Conservation (phyloP, 2,888 invertebrate genomes). For the Dryobotodes eremita region DNA sequence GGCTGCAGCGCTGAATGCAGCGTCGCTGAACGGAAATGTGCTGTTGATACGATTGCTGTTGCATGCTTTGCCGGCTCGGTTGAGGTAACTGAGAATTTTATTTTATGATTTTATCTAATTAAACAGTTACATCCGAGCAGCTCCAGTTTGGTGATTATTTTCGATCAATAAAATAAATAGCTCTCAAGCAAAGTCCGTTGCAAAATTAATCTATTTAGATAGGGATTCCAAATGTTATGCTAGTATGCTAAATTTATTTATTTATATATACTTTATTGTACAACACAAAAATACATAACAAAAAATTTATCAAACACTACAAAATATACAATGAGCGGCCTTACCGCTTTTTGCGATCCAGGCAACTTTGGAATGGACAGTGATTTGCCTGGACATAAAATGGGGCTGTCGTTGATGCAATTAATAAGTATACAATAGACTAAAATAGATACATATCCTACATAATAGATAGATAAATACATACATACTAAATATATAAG, state of each 20-base stretch:
- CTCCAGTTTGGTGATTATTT: background rate
- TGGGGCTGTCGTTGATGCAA: no score
- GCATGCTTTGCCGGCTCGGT: conserved; percentile 84
- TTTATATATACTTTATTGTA: no score
- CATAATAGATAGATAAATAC: no score
- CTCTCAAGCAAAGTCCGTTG: background rate
- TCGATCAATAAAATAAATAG: background rate
- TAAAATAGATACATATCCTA: no score
- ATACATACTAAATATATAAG: no score
- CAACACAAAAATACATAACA: no score
- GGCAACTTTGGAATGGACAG: no score
- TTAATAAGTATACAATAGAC: no score
- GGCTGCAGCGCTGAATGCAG: conserved; percentile 85
- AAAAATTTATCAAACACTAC: no score
- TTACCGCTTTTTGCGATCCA: no score
- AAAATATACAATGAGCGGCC: no score
- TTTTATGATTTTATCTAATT: conserved; percentile 4
- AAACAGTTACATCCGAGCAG: background rate
- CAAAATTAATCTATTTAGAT: background rate
- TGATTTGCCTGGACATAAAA: no score
- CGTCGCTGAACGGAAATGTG: conserved; percentile 87
- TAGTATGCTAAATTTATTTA: background rate
- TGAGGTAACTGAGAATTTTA: conserved; percentile 75
- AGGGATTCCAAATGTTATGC: background rate
- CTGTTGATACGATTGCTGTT: conserved; percentile 83